phyloP scores from a whole-genome alignment of 2,113 vertebrate genomes.

The Notothenia coriiceps region DNA sequence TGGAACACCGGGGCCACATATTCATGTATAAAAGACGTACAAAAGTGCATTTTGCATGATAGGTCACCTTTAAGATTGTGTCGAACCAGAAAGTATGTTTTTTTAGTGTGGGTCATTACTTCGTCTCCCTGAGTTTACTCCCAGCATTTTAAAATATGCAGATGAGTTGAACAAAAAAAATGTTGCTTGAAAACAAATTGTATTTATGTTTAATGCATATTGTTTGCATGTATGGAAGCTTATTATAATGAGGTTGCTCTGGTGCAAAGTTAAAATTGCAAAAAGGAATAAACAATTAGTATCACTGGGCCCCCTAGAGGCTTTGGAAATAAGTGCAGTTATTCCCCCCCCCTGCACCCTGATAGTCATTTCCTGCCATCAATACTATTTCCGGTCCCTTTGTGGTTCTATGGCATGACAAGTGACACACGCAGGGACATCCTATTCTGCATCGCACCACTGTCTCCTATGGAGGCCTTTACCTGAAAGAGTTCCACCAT shows the following conservation, averaged over 20 bases:
- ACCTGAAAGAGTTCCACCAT: slow-evolving; percentile 35
- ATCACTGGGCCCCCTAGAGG: slow-evolving; percentile 70
- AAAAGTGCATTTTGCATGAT: too few relatives aligned
- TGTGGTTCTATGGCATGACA: neutral
- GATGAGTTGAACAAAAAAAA: neutral
- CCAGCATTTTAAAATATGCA: neutral
- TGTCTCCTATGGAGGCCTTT: slow-evolving; percentile 40
- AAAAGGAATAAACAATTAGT: slow-evolving; percentile 46
- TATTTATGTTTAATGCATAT: neutral
- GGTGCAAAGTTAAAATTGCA: slow-evolving; percentile 42
- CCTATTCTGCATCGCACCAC: neutral
- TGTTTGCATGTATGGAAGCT: neutral
- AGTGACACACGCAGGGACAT: neutral
- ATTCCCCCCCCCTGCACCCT: slow-evolving; percentile 50
- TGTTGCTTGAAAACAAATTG: neutral
- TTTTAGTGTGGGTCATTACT: slow-evolving; percentile 10
- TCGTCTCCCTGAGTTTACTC: neutral
- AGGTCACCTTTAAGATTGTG: neutral
- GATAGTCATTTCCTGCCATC: slow-evolving; percentile 51
- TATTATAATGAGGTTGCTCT: neutral
- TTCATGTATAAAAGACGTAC: too few relatives aligned
- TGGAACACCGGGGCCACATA: too few relatives aligned
- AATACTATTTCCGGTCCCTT: slow-evolving; percentile 41
- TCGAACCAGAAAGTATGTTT: slow-evolving; percentile 1
- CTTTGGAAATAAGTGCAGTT: slow-evolving; percentile 47